phyloP scores from a whole-genome alignment of 2,113 vertebrate genomes.

The Otocyon megalotis region DNA sequence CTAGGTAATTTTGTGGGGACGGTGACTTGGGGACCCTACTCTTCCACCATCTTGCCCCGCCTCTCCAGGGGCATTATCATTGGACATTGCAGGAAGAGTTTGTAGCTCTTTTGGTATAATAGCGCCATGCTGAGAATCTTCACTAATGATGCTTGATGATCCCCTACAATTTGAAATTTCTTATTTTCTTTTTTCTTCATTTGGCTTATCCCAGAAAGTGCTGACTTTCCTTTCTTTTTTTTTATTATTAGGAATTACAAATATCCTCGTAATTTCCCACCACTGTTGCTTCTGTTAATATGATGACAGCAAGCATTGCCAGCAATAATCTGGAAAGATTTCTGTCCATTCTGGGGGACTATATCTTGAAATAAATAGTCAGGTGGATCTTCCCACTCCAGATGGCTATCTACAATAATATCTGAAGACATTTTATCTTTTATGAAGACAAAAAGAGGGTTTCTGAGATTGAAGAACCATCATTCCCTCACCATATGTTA shows the following conservation, averaged over 20 bases:
- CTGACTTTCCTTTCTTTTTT: not conserved
- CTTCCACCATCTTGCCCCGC: too few relatives aligned
- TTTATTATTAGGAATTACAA: not conserved
- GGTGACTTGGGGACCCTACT: too few relatives aligned
- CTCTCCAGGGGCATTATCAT: not conserved
- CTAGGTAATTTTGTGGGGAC: too few relatives aligned
- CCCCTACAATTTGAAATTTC: not conserved
- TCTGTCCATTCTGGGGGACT: not conserved
- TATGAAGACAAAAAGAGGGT: not conserved
- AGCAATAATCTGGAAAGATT: not conserved
- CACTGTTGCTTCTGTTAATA: not conserved
- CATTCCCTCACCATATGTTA: not conserved
- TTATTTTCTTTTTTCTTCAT: not conserved
- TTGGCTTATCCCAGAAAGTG: not conserved
- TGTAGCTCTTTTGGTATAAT: not conserved
- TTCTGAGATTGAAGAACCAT: not conserved
- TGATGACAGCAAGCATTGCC: not conserved
- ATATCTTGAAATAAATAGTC: not conserved
- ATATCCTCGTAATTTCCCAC: not conserved
- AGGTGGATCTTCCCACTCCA: not conserved
- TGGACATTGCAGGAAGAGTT: not conserved
- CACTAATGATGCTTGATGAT: not conserved
- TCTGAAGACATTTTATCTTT: not conserved
- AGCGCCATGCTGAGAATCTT: not conserved
- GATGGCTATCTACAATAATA: not conserved